Evolutionary conservation across 2,888 invertebrate genomes (phyloP).

Genomic region (Clistopyga incitator): DNA sequence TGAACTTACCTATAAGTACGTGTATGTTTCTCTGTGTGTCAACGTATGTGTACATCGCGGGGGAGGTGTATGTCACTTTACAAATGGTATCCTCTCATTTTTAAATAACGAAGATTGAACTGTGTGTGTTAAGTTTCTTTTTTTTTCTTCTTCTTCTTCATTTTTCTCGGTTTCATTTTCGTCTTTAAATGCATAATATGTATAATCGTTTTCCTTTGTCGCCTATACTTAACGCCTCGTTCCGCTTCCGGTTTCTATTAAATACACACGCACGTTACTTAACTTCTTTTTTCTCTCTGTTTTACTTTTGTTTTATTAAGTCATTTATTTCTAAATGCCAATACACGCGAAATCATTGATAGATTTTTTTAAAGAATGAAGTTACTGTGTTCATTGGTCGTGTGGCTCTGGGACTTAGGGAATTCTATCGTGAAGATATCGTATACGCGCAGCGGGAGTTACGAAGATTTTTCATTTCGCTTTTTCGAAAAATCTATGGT

Average conservation of each 20-base stretch:
- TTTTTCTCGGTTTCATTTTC: slow-evolving; percentile 35
- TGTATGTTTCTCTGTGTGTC: slow-evolving; percentile 79
- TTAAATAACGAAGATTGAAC: slow-evolving; percentile 56
- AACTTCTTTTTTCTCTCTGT: no score
- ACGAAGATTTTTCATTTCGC: no score
- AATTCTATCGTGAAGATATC: slow-evolving; percentile 56
- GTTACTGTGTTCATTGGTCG: not conserved
- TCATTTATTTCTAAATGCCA: slow-evolving; percentile 37
- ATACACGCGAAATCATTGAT: slow-evolving; percentile 44
- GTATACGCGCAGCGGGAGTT: slow-evolving; percentile 61
- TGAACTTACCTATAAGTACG: slow-evolving; percentile 83
- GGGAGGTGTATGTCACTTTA: slow-evolving; percentile 59
- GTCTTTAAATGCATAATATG: slow-evolving; percentile 52
- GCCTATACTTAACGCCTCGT: slow-evolving; percentile 41
- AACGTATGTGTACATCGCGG: slow-evolving; percentile 76
- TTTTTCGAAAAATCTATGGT: slow-evolving; percentile 23
- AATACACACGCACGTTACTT: slow-evolving; percentile 42
- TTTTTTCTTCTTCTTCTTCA: slow-evolving; percentile 48
- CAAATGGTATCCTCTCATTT: slow-evolving; percentile 58
- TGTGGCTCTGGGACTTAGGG: slow-evolving; percentile 15
- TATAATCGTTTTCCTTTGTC: slow-evolving; percentile 49
- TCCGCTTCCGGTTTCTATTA: slow-evolving; percentile 33
- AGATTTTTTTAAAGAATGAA: slow-evolving; percentile 3
- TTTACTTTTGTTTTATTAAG: slow-evolving; percentile 1
- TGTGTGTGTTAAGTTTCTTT: slow-evolving; percentile 36